A percentile compares a stretch with the other conserved stretches of the same genome.
These are phyloP conservation scores for Struthio camelus DNA, from an alignment of 2,113 vertebrate species.

Conservation along the genomic window DNA sequence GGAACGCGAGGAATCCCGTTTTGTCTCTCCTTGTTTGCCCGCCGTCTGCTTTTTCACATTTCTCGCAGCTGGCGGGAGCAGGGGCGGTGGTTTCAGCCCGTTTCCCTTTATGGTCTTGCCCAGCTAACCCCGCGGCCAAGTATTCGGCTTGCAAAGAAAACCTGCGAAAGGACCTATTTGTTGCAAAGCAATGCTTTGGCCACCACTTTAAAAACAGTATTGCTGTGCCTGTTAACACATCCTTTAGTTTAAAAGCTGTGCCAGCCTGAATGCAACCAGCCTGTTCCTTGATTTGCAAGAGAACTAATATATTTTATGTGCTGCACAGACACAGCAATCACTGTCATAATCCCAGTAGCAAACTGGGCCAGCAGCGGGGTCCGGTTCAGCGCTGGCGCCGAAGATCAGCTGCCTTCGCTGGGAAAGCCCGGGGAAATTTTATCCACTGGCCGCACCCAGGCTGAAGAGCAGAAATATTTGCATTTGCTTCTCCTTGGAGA, in stretches of 20 bases:
- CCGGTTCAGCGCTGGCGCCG: not conserved
- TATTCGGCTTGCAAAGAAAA: not conserved
- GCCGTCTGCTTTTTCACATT: not conserved
- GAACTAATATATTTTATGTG: not conserved
- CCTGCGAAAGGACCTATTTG: not conserved
- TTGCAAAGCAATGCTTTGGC: not conserved
- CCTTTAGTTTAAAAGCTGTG: not conserved
- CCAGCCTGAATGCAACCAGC: not conserved
- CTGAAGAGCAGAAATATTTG: slow-evolving; percentile 56
- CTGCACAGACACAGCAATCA: too few species aligned
- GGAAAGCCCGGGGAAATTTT: slow-evolving; percentile 46
- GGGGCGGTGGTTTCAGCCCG: not conserved
- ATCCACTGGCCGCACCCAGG: not conserved
- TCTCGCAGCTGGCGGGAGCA: not conserved
- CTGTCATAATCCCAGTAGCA: not conserved
- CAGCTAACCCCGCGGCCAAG: accelerated
- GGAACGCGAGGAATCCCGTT: not conserved
- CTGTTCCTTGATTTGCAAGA: not conserved
- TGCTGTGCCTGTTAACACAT: not conserved
- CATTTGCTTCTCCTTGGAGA: slow-evolving; percentile 61
- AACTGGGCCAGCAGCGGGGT: not conserved
- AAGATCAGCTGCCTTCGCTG: not conserved
- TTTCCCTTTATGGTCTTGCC: not conserved
- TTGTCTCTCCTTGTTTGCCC: not conserved
- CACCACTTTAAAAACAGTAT: not conserved